Conservation (phyloP, 2,797 vertebrate genomes). For the Vireo griseus region DNA sequence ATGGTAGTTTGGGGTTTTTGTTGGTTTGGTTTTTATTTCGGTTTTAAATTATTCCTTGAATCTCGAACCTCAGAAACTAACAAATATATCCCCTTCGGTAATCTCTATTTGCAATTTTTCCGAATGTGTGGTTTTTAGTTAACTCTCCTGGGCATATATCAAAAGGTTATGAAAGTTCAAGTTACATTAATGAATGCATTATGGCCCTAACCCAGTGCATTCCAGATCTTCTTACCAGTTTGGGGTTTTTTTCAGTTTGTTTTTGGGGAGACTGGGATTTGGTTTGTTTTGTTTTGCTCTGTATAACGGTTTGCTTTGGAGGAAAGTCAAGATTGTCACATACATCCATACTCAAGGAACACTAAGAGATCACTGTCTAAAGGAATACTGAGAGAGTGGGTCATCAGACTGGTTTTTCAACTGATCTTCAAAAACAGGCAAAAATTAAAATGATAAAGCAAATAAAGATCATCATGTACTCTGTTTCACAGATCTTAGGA, state of each 20-base stretch:
- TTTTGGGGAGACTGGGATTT: not conserved
- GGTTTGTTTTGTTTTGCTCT: not conserved
- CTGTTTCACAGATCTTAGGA: not conserved
- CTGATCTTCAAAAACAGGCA: not conserved
- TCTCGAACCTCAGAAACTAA: not conserved
- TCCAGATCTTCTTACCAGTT: not conserved
- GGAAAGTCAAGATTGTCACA: not conserved
- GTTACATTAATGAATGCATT: not conserved
- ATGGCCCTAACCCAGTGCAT: not conserved
- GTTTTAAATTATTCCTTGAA: not conserved
- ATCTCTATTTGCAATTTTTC: constrained; percentile 1
- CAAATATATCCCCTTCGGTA: not conserved
- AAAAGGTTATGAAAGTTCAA: not conserved
- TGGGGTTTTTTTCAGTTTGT: not conserved
- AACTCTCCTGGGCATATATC: not conserved
- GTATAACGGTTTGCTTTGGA: not conserved
- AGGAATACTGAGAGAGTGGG: not conserved
- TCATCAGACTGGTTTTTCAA: not conserved
- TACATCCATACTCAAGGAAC: not conserved
- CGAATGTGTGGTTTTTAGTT: not conserved
- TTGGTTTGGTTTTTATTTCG: not conserved
- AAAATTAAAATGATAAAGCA: not conserved
- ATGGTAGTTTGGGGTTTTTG: rapidly evolving
- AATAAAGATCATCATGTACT: not conserved
- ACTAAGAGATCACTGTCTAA: not conserved